Percentiles rank a stretch among this genome's conserved stretches.
These are phyloP conservation scores for Dascyllus trimaculatus DNA, from an alignment of 2,113 vertebrate genomes.

Conservation along the genomic window DNA sequence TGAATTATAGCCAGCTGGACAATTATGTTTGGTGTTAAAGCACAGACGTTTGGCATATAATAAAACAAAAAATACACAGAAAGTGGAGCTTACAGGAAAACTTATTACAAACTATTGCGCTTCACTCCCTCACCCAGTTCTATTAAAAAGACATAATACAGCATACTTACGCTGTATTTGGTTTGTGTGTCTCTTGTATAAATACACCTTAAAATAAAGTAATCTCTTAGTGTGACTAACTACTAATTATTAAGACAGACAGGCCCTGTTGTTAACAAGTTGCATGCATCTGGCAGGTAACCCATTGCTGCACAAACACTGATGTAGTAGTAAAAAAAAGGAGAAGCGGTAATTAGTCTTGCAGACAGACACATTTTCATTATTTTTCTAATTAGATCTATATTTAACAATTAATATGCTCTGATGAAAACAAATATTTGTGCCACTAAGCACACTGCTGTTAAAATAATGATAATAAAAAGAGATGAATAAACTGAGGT, in stretches of 20 bases:
- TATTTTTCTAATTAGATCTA: slow-evolving; percentile 38
- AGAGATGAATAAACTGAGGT: slow-evolving; percentile 21
- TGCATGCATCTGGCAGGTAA: slow-evolving; percentile 37
- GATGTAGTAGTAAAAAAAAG: slow-evolving; percentile 3
- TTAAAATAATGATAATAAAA: not conserved
- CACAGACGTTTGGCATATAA: slow-evolving; percentile 30
- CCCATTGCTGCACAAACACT: slow-evolving; percentile 24
- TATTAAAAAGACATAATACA: slow-evolving; percentile 33
- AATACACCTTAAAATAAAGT: slow-evolving; percentile 25
- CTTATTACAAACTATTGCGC: slow-evolving; percentile 18
- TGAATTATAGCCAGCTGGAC: slow-evolving; percentile 49
- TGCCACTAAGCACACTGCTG: not conserved
- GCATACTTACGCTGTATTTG: not conserved
- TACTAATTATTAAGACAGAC: slow-evolving; percentile 51
- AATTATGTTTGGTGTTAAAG: slow-evolving; percentile 47
- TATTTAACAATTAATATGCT: slow-evolving; percentile 23
- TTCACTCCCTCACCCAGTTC: not conserved
- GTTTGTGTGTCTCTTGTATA: slow-evolving; percentile 7
- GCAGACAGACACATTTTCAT: slow-evolving; percentile 14
- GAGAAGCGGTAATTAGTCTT: slow-evolving; percentile 31
- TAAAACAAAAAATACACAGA: slow-evolving; percentile 46
- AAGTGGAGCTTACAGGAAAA: slow-evolving; percentile 37
- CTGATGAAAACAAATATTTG: slow-evolving; percentile 50
- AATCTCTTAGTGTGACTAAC: slow-evolving; percentile 28
- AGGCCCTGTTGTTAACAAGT: slow-evolving; percentile 37